A percentile compares a stretch with the other conserved stretches of the same genome.
Evolutionary conservation across 1,140 invertebrate genomes (phyloP).

Genomic region (Bradynema listronoti): DNA sequence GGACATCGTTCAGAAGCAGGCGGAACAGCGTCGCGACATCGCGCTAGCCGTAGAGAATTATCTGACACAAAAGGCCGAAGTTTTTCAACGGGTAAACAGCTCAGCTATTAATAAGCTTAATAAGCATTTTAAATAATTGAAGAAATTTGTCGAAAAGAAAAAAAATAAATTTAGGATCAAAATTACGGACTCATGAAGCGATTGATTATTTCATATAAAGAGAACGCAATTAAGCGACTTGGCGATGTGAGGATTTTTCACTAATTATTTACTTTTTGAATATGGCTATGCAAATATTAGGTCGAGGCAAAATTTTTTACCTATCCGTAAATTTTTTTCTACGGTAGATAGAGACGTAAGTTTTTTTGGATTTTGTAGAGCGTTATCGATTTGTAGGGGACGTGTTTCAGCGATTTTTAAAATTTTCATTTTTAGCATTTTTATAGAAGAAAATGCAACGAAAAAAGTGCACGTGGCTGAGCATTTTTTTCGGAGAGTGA

Average conservation of each 20-base stretch:
- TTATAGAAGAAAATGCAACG: too few species aligned
- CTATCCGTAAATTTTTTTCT: too few species aligned
- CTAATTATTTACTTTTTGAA: background rate
- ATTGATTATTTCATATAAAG: constrained; percentile 16
- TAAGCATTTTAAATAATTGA: background rate
- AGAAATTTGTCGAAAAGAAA: background rate
- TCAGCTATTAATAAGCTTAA: background rate
- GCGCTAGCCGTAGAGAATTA: constrained; percentile 8
- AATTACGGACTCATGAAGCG: constrained; percentile 29
- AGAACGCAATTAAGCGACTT: constrained; percentile 30
- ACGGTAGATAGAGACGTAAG: too few species aligned
- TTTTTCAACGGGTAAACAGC: constrained; percentile 16
- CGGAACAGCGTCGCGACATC: constrained; percentile 11
- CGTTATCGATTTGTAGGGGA: too few species aligned
- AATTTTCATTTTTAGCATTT: too few species aligned
- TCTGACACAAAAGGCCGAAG: constrained; percentile 8
- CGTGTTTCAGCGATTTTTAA: too few species aligned
- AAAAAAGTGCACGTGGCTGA: too few species aligned
- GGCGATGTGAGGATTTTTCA: constrained; percentile 14
- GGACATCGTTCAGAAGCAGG: constrained; percentile 8
- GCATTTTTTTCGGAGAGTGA: too few species aligned
- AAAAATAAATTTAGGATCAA: constrained; percentile 22
- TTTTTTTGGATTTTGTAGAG: too few species aligned
- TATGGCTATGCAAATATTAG: background rate
- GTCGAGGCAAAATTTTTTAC: background rate